phyloP scores from a whole-genome alignment of 2,797 vertebrate species.

The Menidia menidia region DNA sequence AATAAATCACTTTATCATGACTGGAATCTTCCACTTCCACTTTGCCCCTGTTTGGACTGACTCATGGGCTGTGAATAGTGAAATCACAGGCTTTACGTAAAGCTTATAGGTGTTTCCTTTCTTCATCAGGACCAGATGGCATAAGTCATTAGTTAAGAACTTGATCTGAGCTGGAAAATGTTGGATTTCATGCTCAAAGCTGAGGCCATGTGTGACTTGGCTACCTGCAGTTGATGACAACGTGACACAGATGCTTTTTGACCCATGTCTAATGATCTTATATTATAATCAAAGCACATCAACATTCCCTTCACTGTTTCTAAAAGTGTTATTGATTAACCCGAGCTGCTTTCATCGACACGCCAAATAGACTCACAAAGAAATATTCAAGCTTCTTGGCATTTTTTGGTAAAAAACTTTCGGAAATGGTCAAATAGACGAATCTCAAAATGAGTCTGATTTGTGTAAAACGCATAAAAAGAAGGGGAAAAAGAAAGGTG shows the following conservation, averaged over 20 bases:
- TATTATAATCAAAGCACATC: conserved; percentile 31
- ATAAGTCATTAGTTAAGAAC: conserved; percentile 69
- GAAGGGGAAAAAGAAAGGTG: conserved; percentile 52
- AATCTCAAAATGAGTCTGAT: conserved; percentile 34
- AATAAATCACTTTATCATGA: conserved; percentile 55
- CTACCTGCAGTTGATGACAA: conserved; percentile 65
- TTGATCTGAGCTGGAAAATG: conserved; percentile 70
- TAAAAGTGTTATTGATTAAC: conserved; percentile 32
- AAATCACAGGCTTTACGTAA: conserved; percentile 39
- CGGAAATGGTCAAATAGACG: background rate
- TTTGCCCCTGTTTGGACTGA: conserved; percentile 64
- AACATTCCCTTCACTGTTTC: conserved; percentile 44
- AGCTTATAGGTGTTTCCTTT: conserved; percentile 59
- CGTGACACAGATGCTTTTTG: conserved; percentile 58
- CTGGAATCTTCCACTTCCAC: conserved; percentile 63
- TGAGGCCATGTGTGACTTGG: conserved; percentile 25
- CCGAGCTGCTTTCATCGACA: conserved; percentile 36
- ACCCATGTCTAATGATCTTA: conserved; percentile 28
- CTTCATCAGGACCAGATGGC: conserved; percentile 77
- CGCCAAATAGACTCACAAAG: conserved; percentile 33
- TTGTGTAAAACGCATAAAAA: conserved; percentile 61
- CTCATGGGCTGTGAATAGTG: conserved; percentile 28
- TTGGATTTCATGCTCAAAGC: conserved; percentile 63
- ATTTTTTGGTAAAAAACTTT: conserved; percentile 3
- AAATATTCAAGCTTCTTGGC: conserved; percentile 4